phyloP scores from a whole-genome alignment of 2,888 invertebrate species.

The Steinernema hermaphroditum region DNA sequence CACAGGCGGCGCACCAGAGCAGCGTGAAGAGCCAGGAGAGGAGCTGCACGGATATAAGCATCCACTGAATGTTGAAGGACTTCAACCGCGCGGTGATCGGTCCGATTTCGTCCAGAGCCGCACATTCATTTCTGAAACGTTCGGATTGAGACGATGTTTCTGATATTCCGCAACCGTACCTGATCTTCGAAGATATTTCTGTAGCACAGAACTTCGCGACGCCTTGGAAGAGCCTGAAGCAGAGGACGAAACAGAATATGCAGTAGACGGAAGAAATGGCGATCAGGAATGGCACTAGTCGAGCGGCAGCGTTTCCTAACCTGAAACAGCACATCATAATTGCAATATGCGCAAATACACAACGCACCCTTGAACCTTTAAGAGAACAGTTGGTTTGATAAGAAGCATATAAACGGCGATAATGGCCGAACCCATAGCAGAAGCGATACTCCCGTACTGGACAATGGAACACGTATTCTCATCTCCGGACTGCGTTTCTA shows the following conservation, averaged over 20 bases:
- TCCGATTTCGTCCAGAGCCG: background rate
- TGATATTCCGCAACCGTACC: too few species aligned
- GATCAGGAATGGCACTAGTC: constrained; percentile 3
- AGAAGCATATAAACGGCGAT: constrained; percentile 2
- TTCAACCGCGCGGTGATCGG: constrained; percentile 5
- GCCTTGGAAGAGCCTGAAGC: constrained; percentile 5
- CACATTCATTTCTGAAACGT: background rate
- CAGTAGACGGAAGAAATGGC: background rate
- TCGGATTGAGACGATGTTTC: background rate
- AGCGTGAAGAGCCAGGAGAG: constrained; percentile 2
- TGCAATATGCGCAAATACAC: background rate
- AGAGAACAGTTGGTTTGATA: background rate
- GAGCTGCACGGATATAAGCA: background rate
- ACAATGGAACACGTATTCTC: background rate
- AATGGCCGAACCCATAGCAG: constrained; percentile 7
- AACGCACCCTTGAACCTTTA: background rate
- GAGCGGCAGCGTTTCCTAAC: background rate
- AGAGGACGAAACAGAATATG: background rate
- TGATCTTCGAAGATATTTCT: background rate
- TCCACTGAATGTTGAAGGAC: constrained; percentile 3
- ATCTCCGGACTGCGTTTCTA: background rate
- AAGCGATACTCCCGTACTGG: constrained; percentile 10
- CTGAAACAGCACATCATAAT: background rate
- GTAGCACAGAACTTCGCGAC: background rate
- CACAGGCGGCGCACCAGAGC: constrained; percentile 14